Evolutionary conservation across 2,113 vertebrate genomes (phyloP).

Genomic region (Rhinopomastus cyanomelas): DNA sequence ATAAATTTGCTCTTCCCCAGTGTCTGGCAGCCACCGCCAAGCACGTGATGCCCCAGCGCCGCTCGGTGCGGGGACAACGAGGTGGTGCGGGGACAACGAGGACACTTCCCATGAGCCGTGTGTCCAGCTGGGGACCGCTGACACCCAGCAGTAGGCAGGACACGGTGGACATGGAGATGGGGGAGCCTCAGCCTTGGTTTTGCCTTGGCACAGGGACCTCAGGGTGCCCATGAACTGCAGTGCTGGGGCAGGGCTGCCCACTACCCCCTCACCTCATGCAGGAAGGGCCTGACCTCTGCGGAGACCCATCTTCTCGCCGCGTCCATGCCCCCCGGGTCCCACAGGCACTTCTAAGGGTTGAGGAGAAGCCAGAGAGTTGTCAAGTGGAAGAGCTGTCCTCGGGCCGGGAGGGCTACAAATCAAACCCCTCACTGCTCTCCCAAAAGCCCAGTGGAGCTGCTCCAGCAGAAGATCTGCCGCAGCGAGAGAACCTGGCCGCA

Average conservation of each 20-base stretch:
- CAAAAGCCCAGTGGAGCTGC: background rate
- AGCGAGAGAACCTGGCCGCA: background rate
- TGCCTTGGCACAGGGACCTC: background rate
- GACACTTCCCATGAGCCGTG: background rate
- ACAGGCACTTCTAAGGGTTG: slow-evolving; percentile 6
- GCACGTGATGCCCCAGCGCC: background rate
- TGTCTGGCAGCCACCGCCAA: background rate
- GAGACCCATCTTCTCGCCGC: background rate
- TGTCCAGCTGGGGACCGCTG: background rate
- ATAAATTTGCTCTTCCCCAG: slow-evolving; percentile 15
- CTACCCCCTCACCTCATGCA: fast-evolving
- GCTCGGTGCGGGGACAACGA: fast-evolving
- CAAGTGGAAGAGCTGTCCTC: background rate
- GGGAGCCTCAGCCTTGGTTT: background rate
- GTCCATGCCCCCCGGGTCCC: background rate
- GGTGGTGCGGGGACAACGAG: background rate
- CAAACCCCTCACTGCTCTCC: fast-evolving
- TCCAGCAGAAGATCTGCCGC: background rate
- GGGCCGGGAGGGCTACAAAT: background rate
- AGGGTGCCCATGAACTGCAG: fast-evolving
- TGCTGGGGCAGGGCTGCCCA: background rate
- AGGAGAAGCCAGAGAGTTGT: slow-evolving; percentile 31
- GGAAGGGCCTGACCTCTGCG: background rate
- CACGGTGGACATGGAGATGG: fast-evolving
- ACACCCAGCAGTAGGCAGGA: fast-evolving